These are phyloP conservation scores for Thinocorus orbignyianus DNA, from an alignment of 2,113 vertebrate genomes.

Conservation along the genomic window DNA sequence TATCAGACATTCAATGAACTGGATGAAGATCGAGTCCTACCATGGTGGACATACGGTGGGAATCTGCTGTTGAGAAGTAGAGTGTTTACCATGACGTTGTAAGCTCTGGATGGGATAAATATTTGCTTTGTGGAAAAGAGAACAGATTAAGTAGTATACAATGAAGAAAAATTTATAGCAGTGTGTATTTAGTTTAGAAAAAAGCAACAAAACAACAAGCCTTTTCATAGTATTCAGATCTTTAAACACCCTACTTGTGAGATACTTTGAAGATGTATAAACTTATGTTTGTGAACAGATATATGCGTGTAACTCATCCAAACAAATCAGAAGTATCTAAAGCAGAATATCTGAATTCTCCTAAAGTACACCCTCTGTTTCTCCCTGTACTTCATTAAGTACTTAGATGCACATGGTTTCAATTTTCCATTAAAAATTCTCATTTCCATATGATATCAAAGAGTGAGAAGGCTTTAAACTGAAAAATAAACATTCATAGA, in stretches of 20 bases:
- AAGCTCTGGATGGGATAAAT: background rate
- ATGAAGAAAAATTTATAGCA: background rate
- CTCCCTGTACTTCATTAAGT: conserved; percentile 92
- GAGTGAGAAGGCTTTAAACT: conserved; percentile 87
- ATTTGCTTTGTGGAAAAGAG: background rate
- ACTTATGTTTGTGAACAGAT: conserved; percentile 38
- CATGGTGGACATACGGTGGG: background rate
- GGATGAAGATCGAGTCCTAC: conserved; percentile 6
- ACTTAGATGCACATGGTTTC: conserved; percentile 89
- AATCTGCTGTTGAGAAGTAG: background rate
- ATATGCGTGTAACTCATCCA: conserved; percentile 57
- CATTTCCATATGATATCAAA: conserved; percentile 98
- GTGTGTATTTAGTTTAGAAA: background rate
- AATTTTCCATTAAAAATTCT: conserved; percentile 91
- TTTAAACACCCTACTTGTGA: background rate
- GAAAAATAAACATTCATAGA: conserved; percentile 89
- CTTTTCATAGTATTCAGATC: background rate
- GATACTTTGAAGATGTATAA: conserved; percentile 11
- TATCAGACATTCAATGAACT: background rate
- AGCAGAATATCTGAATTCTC: conserved; percentile 77
- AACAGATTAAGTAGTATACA: background rate
- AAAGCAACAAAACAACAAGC: background rate
- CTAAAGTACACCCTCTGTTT: conserved; percentile 76
- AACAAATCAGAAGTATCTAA: conserved; percentile 72
- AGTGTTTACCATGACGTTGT: background rate